phyloP scores from a whole-genome alignment of 2,113 vertebrate species.

The Leiothrix lutea region DNA sequence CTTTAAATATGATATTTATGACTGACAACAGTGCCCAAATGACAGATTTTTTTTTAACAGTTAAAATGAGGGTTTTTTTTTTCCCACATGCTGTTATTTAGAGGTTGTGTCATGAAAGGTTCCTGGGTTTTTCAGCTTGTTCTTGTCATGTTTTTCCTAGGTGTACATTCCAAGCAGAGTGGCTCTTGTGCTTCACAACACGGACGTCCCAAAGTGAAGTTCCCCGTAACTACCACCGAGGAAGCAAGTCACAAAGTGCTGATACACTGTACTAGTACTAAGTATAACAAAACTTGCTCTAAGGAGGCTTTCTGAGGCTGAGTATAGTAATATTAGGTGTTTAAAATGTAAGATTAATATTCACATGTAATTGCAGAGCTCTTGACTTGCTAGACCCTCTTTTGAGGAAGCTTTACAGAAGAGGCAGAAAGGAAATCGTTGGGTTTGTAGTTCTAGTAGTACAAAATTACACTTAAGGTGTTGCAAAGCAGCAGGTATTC shows the following conservation, averaged over 20 bases:
- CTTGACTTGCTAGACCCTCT: constrained; percentile 35
- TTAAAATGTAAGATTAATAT: constrained; percentile 42
- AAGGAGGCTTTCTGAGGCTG: constrained; percentile 43
- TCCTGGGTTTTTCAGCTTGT: neutral
- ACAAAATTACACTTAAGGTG: neutral
- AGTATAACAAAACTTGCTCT: neutral
- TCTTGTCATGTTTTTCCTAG: constrained; percentile 42
- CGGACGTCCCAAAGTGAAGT: constrained; percentile 68
- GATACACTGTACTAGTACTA: neutral
- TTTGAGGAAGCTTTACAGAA: neutral
- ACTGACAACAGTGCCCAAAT: neutral
- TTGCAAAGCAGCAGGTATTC: constrained; percentile 16
- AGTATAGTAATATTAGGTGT: constrained; percentile 38
- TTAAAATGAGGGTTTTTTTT: neutral
- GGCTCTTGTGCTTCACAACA: constrained; percentile 75
- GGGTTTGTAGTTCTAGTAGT: constrained; percentile 29
- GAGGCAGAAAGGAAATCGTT: neutral
- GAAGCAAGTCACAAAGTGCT: constrained; percentile 34
- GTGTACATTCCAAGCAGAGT: constrained; percentile 84
- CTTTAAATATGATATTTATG: neutral
- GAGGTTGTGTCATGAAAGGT: neutral
- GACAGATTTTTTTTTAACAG: neutral
- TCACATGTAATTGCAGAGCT: constrained; percentile 46
- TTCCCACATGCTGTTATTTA: neutral
- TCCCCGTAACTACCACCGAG: neutral